Percentiles rank a stretch among this genome's conserved stretches.
Evolutionary conservation across 2,113 vertebrate genomes (phyloP).

Genomic region (Nettapus auritus): DNA sequence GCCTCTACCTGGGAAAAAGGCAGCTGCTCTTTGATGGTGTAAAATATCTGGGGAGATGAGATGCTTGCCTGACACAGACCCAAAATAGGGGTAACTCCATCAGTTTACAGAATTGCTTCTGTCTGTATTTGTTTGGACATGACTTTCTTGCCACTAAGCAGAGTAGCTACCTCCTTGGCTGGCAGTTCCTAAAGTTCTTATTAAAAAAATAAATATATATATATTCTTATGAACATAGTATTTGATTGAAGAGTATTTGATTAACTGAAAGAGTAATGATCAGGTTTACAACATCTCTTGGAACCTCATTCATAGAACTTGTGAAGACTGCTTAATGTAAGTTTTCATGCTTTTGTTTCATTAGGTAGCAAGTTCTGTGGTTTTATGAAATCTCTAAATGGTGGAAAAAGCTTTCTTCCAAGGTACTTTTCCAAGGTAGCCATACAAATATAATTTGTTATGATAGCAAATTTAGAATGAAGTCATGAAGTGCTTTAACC

Average conservation of each 20-base stretch:
- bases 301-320: neutral
- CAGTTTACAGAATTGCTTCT: neutral
- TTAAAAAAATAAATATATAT: neutral
- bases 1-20: neutral
- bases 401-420: neutral
- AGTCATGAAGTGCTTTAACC: conserved; percentile 62
- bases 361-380: neutral
- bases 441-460: conserved; percentile 51
- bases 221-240: neutral
- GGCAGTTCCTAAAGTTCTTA: neutral
- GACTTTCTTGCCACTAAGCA: neutral
- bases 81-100: neutral
- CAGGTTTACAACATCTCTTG: neutral
- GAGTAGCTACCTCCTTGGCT: neutral
- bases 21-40: neutral
- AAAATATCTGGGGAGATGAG: neutral
- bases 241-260: neutral
- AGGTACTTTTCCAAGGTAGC: conserved; percentile 8
- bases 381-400: neutral
- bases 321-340: neutral
- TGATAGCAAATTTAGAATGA: conserved; percentile 42
- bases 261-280: neutral
- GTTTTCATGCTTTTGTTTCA: neutral
- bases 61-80: neutral
- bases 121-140: neutral